Percentiles rank a stretch among this genome's conserved stretches.
Conservation (phyloP, 92 coral and sea anemone species). For the Bergia sp. region DNA sequence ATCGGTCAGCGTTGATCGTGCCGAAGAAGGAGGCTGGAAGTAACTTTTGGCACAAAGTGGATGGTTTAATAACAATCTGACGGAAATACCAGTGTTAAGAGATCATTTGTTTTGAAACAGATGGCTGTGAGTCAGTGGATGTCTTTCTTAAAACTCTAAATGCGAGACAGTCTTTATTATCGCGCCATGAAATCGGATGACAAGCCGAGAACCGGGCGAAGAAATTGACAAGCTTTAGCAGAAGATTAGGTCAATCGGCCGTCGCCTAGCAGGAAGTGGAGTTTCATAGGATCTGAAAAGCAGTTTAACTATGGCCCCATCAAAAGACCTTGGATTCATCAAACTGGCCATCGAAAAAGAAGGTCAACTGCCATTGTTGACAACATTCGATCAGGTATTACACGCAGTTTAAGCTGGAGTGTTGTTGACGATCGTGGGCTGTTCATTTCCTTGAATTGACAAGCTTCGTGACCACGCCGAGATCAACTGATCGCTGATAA, state of each 20-base stretch:
- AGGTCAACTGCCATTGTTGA: constrained; percentile 81
- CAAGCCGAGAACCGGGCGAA: neutral
- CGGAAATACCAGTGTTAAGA: neutral
- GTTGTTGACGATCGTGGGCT: neutral
- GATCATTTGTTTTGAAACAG: neutral
- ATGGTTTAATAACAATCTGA: neutral
- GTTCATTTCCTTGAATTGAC: neutral
- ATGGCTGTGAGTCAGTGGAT: constrained; percentile 13
- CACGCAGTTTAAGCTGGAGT: neutral
- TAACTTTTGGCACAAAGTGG: neutral
- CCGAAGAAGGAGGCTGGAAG: constrained; percentile 3
- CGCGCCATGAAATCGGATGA: constrained; percentile 17
- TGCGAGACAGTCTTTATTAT: neutral
- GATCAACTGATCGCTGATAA: neutral
- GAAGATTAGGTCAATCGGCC: neutral
- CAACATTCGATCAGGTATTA: constrained; percentile 80
- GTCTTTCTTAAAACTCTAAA: neutral
- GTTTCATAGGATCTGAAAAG: neutral
- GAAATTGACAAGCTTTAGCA: constrained; percentile 2
- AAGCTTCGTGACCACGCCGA: neutral
- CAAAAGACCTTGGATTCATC: constrained; percentile 65
- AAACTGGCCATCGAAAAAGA: constrained; percentile 81
- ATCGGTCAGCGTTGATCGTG: constrained; percentile 25
- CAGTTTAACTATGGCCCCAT: constrained; percentile 28
- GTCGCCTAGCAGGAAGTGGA: constrained; percentile 35